These are phyloP conservation scores for Sycobia sp. DNA, from an alignment of 1,140 invertebrate genomes.

Conservation along the genomic window DNA sequence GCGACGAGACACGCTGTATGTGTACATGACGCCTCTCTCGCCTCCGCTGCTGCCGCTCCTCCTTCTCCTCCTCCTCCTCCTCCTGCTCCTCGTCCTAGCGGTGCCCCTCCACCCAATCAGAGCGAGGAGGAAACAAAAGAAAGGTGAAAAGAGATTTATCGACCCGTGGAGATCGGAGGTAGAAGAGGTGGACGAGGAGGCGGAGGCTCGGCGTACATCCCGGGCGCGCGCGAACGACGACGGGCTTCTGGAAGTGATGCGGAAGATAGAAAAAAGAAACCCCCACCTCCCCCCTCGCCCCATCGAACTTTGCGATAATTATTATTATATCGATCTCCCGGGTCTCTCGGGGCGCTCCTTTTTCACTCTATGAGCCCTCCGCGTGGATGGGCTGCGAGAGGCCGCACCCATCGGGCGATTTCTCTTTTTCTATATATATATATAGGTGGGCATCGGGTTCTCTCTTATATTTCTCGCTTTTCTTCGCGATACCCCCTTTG, in stretches of 20 bases:
- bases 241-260: slow-evolving; percentile 27
- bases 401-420: slow-evolving; percentile 12
- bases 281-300: no score
- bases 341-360: slow-evolving; percentile 24
- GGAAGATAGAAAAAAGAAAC: no score
- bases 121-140: slow-evolving; percentile 62
- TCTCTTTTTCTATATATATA: slow-evolving; percentile 10
- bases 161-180: slow-evolving; percentile 54
- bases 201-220: slow-evolving; percentile 49
- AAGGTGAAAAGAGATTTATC: slow-evolving; percentile 60
- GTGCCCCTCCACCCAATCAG: slow-evolving; percentile 55
- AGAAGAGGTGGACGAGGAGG: no score
- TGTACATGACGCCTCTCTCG: no score
- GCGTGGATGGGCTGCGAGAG: no score
- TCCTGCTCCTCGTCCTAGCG: background rate
- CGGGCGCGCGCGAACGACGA: slow-evolving; percentile 5
- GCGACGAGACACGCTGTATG: no score
- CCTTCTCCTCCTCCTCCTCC: no score
- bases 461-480: no score
- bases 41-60: no score
- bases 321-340: slow-evolving; percentile 44
- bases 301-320: slow-evolving; percentile 44
- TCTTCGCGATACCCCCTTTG: no score
- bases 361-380: no score
- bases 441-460: background rate